Percentiles rank a stretch among this genome's conserved stretches.
Conservation (phyloP, 53 echinoderm and acorn worm genomes). For the Zoroaster sp. region DNA sequence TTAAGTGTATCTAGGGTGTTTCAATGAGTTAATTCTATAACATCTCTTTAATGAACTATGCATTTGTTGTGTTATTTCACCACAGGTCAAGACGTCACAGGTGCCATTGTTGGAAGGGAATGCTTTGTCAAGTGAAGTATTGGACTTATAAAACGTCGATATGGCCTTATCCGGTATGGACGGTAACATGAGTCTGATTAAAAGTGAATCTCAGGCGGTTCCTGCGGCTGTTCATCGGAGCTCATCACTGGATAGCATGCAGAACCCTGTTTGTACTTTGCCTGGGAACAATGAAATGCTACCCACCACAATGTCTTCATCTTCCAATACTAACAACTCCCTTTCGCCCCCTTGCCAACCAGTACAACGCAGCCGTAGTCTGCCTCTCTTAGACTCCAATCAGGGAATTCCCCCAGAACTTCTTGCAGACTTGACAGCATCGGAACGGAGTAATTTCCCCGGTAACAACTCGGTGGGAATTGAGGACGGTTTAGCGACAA, state of each 20-base stretch:
- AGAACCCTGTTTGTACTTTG: constrained; percentile 59
- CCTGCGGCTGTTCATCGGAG: constrained; percentile 84
- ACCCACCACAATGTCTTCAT: constrained; percentile 5
- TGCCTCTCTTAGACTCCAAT: constrained; percentile 76
- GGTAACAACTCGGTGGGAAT: constrained; percentile 40
- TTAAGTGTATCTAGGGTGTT: no score
- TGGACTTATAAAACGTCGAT: background rate
- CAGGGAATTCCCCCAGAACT: constrained; percentile 79
- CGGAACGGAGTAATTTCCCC: constrained; percentile 34
- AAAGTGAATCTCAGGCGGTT: constrained; percentile 14
- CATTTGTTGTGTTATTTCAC: background rate
- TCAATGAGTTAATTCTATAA: no score
- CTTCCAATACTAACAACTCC: constrained; percentile 69
- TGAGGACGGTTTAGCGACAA: constrained; percentile 20
- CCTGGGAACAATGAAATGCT: constrained; percentile 40
- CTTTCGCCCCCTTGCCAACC: constrained; percentile 79
- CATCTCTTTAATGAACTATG: no score
- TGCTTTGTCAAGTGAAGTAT: constrained; percentile 11
- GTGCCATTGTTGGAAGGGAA: background rate
- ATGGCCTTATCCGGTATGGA: constrained; percentile 51
- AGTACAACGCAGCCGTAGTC: constrained; percentile 90
- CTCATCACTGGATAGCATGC: constrained; percentile 89
- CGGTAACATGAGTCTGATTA: constrained; percentile 14
- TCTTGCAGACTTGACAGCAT: constrained; percentile 74
- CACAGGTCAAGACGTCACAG: constrained; percentile 20